Evolutionary conservation across 2,888 invertebrate species (phyloP), one percentile per base, ranked within the genome.

Genomic region (Erpobdella octoculata): DNA sequence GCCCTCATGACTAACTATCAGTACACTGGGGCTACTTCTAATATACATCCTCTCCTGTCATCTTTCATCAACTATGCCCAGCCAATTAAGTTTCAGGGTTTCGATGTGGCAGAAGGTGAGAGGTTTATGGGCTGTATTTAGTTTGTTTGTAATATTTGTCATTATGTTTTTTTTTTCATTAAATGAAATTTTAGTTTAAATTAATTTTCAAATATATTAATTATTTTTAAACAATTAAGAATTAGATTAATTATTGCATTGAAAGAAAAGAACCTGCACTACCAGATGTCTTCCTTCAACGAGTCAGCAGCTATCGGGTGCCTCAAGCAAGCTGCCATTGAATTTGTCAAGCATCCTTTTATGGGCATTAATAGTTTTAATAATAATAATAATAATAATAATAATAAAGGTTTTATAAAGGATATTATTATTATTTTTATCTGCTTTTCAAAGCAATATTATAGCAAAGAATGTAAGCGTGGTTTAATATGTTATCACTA

Each of bases 1-100:
- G 81, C 82, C n/a, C 71, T 75, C 28, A 68, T 75, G 73, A 74
- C 84, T 9, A 83, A 83, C 73, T 87, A 87, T 76, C 90, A 91
- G 73, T 95, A 98, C 85, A 94, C 93, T 0, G 93, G 69, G 68
- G 97, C 97, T 77, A 97, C 97, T 70, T 95, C 95, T 74, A 96
- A 95, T 84, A 96, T 99, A 73, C 98, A 98, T 85, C 98, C 98
- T 8, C 93, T 93, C 89, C 88, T 99, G 35, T 97, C 96, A 70
- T 93, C 95, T 72, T 91, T 98, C 91, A 92, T 99, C 82, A 99
- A 98, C 87, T 99, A 99, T 87, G 95, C 96, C 71, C 96, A 97
- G 86, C 98, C 98, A 12, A 91, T 98, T 81, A 98, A 99, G 86
- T 99, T 99, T 86, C 91, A 91, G 83, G 91, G 93, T 76, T 99